Base-by-base conservation (phyloP, 2,888 invertebrate genomes). In the Eurytoma californica region DNA sequence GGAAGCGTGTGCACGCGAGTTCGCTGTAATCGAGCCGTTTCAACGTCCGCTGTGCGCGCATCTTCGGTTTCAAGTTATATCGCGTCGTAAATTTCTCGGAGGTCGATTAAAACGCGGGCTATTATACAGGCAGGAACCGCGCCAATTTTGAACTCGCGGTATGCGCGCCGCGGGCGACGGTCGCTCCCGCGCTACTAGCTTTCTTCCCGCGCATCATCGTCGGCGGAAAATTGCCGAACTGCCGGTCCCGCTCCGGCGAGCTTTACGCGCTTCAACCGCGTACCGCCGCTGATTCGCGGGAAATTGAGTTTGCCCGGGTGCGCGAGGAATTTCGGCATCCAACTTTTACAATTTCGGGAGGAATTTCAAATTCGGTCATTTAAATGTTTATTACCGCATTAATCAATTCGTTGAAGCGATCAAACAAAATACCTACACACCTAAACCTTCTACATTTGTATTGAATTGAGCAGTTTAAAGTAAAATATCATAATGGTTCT, bases 161-260 rank as follows among this genome's bases (percentile, higher is more conserved):
- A 24, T 24, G 24, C 24, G 24, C 24, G 24, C 24, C 13, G 24
- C 18, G 58, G 12, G 20, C 49, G 9, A 0, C 49, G 2, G 49
- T 49, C 14, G 53, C 53, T 3, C 14, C 2, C 14, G 53, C n/a
- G n/a, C n/a, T n/a, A n/a, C 7, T 14, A 53, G 53, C 16, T 53
- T 53, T 53, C 53, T 53, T 53, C 13, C 14, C 53, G 53, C 53
- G 53, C 53, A 3, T 53, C 53, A 53, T 53, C 53, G n/a, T 53
- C 53, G 3, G 53, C 53, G 53, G 53, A 53, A 53, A 53, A 53
- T 60, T 60, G 20, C 60, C 20, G 14, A 60, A 60, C 60, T 60
- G 18, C 24, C 53, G 53, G 14, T n/a, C 14, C 14, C 53, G 53
- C 16, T 53, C 2, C 14, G 14, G 53, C 53, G 53, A n/a, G 14